Base-by-base conservation (phyloP, 1,140 invertebrate species). In the Zophobas atratus region DNA sequence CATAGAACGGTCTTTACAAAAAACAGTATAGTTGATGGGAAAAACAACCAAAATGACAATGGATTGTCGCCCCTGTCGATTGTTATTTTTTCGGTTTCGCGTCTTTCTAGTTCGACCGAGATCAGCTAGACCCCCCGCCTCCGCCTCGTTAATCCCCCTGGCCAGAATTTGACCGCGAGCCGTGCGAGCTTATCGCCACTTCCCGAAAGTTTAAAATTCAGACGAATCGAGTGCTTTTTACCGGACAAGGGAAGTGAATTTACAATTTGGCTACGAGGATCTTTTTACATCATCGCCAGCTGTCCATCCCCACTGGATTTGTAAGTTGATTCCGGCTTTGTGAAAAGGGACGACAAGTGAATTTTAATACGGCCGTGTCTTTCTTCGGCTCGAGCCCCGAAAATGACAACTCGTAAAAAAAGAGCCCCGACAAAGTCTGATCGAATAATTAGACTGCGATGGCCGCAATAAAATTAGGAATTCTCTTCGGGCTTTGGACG, bases 181-280 rank as follows among this genome's bases (percentile, higher is more conserved):
- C 38, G 38, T n/a, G 8, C 60, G 20, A 67, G 60, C 60, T 67
- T 67, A 67, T 67, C 60, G 60, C 43, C 60, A 67, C 60, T 67
- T 67, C 39, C 43, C 38, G 60, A 67, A 67, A 67, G 60, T 67
- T 67, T 67, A 67, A 67, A 67, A 67, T 67, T 67, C 60, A 67
- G 60, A 67, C 60, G 60, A 67, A 67, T 67, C 60, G 60, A 67
- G 60, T 67, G 84, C 84, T 84, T 85, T 85, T 85, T 83, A 82
- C 84, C 79, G 84, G 82, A 85, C 84, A 85, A 84, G 84, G 81
- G 84, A 85, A 85, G 82, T 84, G 84, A 85, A 85, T 85, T 85
- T 85, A 82, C 82, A 85, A 85, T 85, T 82, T 82, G 77, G 73
- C 72, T 75, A 63, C 49, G 72, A 83, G 81, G 82, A 73, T 83